Evolutionary conservation across 2,797 vertebrate species (phyloP).

Genomic region (Spinibarbus caldwelli): DNA sequence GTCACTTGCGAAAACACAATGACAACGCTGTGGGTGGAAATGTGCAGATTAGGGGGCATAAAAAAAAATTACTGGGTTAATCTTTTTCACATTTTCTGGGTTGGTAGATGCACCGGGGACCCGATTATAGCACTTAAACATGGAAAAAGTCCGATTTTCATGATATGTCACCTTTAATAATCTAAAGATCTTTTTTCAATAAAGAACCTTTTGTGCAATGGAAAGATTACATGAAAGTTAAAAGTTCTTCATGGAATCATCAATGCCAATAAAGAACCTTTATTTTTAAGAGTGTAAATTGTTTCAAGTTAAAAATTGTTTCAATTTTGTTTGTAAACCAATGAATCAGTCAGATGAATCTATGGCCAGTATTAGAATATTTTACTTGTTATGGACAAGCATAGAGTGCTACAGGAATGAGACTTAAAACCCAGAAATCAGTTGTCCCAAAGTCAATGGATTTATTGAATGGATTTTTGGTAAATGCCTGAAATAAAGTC

Average conservation of each 20-base stretch:
- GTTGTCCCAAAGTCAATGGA: background rate
- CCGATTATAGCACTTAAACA: no score
- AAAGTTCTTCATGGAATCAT: background rate
- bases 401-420: background rate
- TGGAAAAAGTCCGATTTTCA: no score
- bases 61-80: no score
- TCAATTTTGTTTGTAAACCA: background rate
- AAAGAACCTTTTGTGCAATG: background rate
- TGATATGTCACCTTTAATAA: no score
- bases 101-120: no score
- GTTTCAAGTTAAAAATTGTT: background rate
- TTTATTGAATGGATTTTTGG: background rate
- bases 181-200: no score
- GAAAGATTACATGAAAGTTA: background rate
- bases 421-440: background rate
- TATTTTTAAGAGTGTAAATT: background rate
- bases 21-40: no score
- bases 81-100: no score
- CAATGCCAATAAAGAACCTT: background rate
- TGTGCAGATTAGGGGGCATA: no score
- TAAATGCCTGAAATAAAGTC: background rate
- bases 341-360: background rate
- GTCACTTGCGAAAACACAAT: no score
- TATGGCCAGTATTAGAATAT: background rate
- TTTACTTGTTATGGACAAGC: background rate